A percentile compares a stretch with the other conserved stretches of the same genome.
Evolutionary conservation across 2,113 vertebrate species (phyloP).

Genomic region (Grantiella picta): DNA sequence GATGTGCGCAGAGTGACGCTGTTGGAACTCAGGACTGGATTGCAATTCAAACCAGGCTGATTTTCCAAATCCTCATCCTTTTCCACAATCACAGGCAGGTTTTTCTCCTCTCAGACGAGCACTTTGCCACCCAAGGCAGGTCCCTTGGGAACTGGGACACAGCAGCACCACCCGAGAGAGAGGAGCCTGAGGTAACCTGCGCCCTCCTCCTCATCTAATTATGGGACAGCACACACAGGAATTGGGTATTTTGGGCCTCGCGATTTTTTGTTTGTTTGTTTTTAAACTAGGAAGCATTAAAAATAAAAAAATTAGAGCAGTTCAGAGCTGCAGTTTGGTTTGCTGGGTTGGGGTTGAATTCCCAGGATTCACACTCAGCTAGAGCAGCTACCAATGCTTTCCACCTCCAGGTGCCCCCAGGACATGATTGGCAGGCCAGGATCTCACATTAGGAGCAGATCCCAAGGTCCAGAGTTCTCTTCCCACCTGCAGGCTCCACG

Average conservation of each 20-base stretch:
- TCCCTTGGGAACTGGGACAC: neutral
- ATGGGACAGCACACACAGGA: neutral
- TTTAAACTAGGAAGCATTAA: neutral
- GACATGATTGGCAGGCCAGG: neutral
- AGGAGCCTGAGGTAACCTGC: neutral
- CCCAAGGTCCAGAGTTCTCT: neutral
- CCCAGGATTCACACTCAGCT: neutral
- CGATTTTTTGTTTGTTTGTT: rapidly evolving
- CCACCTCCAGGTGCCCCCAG: neutral
- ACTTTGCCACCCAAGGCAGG: neutral
- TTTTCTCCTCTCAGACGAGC: neutral
- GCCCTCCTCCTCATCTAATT: conserved; percentile 22
- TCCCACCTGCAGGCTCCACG: neutral
- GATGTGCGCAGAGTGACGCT: rapidly evolving
- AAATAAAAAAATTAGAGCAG: neutral
- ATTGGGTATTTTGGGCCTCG: neutral
- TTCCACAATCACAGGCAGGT: neutral
- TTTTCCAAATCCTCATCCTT: neutral
- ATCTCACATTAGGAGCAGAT: neutral
- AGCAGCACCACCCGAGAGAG: neutral
- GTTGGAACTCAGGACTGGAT: neutral
- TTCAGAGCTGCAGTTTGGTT: neutral
- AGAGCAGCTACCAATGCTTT: neutral
- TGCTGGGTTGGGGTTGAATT: neutral
- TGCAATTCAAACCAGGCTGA: neutral